A percentile compares a stretch with the other conserved stretches of the same genome.
Evolutionary conservation across 2,113 vertebrate genomes (phyloP).

Genomic region (Hiodon alosoides): DNA sequence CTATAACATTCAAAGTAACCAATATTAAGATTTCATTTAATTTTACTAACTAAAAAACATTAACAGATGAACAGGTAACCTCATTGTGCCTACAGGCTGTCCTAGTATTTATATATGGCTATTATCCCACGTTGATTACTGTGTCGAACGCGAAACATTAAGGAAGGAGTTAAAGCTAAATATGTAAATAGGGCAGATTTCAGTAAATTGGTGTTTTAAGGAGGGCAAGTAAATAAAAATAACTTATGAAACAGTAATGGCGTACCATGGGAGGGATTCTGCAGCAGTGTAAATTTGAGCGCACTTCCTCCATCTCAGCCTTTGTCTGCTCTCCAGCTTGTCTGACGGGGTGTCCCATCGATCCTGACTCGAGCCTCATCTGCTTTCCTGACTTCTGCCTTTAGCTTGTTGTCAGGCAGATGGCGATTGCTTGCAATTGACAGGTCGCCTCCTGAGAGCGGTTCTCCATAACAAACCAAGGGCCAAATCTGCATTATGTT

Average conservation of each 20-base stretch:
- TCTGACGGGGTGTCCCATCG: background rate
- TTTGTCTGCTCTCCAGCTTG: background rate
- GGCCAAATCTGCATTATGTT: too few relatives aligned
- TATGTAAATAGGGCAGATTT: background rate
- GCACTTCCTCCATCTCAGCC: background rate
- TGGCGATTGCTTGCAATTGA: background rate
- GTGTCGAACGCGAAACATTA: background rate
- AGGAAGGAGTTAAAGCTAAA: background rate
- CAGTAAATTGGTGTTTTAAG: background rate
- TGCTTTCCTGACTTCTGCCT: background rate
- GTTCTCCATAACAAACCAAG: too few relatives aligned
- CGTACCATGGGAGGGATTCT: background rate
- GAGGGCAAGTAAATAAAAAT: background rate
- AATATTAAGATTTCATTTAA: too few relatives aligned
- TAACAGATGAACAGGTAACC: background rate
- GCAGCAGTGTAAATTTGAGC: background rate
- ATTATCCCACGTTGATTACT: too few relatives aligned
- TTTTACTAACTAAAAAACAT: background rate
- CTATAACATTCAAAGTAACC: too few relatives aligned
- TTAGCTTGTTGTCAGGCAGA: background rate
- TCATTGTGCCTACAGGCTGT: background rate
- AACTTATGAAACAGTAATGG: background rate
- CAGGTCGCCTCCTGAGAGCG: background rate
- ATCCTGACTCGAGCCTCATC: background rate
- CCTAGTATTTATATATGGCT: background rate